Conservation (phyloP, 2,797 vertebrate species). For the Eleutherodactylus coqui region DNA sequence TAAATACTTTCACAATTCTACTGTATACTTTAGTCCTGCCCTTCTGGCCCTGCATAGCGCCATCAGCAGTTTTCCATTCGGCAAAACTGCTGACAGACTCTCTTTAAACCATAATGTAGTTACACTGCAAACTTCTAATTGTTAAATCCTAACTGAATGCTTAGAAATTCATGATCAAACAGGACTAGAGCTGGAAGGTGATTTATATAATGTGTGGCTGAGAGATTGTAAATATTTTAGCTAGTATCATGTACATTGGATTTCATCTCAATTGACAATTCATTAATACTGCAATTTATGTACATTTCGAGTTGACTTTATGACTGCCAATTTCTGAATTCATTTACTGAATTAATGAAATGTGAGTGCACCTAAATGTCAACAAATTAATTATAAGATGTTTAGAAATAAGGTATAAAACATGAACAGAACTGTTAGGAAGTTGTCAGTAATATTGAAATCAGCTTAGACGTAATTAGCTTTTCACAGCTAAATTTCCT, state of each 20-base stretch:
- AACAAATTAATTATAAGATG: neutral
- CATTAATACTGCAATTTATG: neutral
- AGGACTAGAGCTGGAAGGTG: too few relatives aligned
- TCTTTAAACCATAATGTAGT: too few relatives aligned
- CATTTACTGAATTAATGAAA: neutral
- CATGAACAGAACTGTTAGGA: neutral
- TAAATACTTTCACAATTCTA: too few relatives aligned
- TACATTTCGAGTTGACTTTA: neutral
- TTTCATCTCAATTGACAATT: too few relatives aligned
- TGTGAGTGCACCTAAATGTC: neutral
- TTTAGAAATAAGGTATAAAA: neutral
- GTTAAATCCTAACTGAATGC: too few relatives aligned
- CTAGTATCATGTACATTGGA: neutral
- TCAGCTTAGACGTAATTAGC: neutral
- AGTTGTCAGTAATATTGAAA: neutral
- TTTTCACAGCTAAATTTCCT: neutral
- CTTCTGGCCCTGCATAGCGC: too few relatives aligned
- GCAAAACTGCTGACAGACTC: too few relatives aligned
- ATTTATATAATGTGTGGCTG: too few relatives aligned
- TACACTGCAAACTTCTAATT: too few relatives aligned
- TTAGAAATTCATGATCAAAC: too few relatives aligned
- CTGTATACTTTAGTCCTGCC: too few relatives aligned
- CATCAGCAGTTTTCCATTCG: too few relatives aligned
- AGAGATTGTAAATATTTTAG: neutral
- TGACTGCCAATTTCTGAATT: neutral